Conservation (phyloP, 1,140 invertebrate species). For the Tetramorium alpestre region DNA sequence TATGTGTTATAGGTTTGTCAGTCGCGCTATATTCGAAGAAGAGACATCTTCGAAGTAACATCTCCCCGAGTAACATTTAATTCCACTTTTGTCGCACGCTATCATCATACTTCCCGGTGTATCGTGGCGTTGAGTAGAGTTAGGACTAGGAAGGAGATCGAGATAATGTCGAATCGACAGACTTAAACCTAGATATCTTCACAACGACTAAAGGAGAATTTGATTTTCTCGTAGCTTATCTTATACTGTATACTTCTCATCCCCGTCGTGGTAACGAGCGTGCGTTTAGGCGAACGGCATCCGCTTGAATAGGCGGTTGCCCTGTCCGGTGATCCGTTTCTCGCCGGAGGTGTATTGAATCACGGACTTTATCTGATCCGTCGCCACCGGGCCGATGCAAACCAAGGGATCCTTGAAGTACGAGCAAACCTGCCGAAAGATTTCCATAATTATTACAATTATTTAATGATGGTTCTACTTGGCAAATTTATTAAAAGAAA, state of each 20-base stretch:
- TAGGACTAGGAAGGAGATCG: slow-evolving; percentile 50
- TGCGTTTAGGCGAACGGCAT: slow-evolving; percentile 78
- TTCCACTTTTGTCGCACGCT: slow-evolving; percentile 17
- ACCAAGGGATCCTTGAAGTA: slow-evolving; percentile 96
- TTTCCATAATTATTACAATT: background rate
- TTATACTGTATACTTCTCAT: slow-evolving; percentile 48
- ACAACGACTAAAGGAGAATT: slow-evolving; percentile 54
- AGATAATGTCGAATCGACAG: slow-evolving; percentile 52
- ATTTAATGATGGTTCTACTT: background rate
- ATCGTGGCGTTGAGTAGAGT: slow-evolving; percentile 19
- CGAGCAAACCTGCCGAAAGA: slow-evolving; percentile 89
- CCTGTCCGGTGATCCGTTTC: slow-evolving; percentile 90
- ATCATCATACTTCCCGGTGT: slow-evolving; percentile 22
- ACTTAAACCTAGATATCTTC: slow-evolving; percentile 51
- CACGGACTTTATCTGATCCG: slow-evolving; percentile 90
- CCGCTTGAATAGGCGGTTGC: slow-evolving; percentile 82
- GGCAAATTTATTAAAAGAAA: background rate
- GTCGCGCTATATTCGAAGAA: slow-evolving; percentile 77
- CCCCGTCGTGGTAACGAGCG: slow-evolving; percentile 12
- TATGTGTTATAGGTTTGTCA: slow-evolving; percentile 84
- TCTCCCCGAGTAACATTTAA: slow-evolving; percentile 28
- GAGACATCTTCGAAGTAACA: slow-evolving; percentile 62
- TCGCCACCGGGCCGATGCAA: slow-evolving; percentile 94
- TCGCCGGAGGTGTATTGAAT: slow-evolving; percentile 93
- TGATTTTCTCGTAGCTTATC: slow-evolving; percentile 55